Evolutionary conservation across 2,888 invertebrate genomes (phyloP).

Genomic region (Labia minor): DNA sequence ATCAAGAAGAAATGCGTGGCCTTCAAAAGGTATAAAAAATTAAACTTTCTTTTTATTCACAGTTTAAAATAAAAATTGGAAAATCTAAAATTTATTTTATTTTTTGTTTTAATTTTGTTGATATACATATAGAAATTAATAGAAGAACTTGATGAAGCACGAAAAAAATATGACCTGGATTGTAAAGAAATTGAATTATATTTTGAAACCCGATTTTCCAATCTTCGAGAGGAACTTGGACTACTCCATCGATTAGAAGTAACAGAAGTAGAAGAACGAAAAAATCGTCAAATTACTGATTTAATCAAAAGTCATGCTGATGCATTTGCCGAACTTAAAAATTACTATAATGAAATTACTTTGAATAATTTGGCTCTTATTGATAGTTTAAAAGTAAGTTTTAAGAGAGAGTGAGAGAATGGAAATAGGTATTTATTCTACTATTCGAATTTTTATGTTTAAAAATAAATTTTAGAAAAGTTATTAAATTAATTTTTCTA

Average conservation of each 20-base stretch:
- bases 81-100: slow-evolving; percentile 25
- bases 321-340: slow-evolving; percentile 80
- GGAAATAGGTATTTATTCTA: background rate
- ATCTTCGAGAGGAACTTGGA: slow-evolving; percentile 58
- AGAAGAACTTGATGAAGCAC: background rate
- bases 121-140: background rate
- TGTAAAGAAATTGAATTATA: slow-evolving; percentile 56
- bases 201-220: slow-evolving; percentile 62
- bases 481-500: slow-evolving; percentile 19
- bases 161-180: slow-evolving; percentile 49
- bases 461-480: background rate
- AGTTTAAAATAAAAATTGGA: too few relatives aligned
- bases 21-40: slow-evolving; percentile 35
- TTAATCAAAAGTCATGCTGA: slow-evolving; percentile 70
- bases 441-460: background rate
- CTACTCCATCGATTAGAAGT: slow-evolving; percentile 71
- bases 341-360: slow-evolving; percentile 91
- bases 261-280: slow-evolving; percentile 80
- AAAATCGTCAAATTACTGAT: slow-evolving; percentile 74
- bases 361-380: slow-evolving; percentile 85
- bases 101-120: background rate
- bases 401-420: background rate
- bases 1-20: slow-evolving; percentile 60
- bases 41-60: too few relatives aligned
- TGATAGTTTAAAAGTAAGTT: slow-evolving; percentile 64